A percentile compares a stretch with the other conserved stretches of the same genome.
phyloP scores from a whole-genome alignment of 2,797 vertebrate species.

The Poecile montanus region DNA sequence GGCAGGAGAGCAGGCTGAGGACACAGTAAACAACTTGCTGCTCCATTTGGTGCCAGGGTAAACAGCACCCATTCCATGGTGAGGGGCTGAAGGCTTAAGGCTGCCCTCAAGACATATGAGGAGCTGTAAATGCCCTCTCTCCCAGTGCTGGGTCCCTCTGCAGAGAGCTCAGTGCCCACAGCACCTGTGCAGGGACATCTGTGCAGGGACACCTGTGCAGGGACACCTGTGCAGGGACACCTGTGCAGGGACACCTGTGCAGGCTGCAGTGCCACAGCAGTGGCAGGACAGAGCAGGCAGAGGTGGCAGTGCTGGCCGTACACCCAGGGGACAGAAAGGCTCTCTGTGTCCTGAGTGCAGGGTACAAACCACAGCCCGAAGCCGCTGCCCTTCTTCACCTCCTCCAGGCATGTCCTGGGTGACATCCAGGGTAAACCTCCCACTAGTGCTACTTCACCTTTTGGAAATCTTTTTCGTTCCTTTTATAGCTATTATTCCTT shows the following conservation, averaged over 20 bases:
- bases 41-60: neutral
- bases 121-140: neutral
- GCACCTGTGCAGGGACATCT: neutral
- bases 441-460: neutral
- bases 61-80: fast-evolving
- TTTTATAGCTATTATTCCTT: neutral
- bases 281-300: neutral
- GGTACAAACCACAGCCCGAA: fast-evolving
- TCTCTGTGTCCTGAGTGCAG: neutral
- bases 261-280: neutral
- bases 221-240: neutral
- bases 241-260: neutral
- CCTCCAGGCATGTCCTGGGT: neutral
- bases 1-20: neutral
- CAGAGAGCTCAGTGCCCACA: fast-evolving
- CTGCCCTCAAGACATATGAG: neutral
- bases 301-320: neutral
- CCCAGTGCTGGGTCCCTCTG: neutral
- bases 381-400: neutral
- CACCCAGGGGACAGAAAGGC: neutral
- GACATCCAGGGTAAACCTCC: neutral
- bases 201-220: neutral
- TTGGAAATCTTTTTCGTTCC: neutral
- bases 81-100: neutral
- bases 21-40: neutral